Percentiles rank a stretch among this genome's conserved stretches.
phyloP scores from a whole-genome alignment of 1,140 invertebrate genomes.

The Drosophila tani region DNA sequence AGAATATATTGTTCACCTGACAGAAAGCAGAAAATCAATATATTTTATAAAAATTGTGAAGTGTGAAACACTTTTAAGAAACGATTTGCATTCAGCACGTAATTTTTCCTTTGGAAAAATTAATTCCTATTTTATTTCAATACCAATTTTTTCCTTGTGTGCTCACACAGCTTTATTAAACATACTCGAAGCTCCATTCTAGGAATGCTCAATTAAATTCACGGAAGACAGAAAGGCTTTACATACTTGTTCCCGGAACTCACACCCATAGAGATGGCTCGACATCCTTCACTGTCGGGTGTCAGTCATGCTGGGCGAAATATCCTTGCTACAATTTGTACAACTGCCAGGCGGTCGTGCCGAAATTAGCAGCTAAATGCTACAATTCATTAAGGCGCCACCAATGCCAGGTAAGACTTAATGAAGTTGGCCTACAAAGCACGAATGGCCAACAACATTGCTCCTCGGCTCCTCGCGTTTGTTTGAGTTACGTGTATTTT shows the following conservation, averaged over 20 bases:
- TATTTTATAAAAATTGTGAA: too few species aligned
- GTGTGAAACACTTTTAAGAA: too few species aligned
- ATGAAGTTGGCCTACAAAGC: conserved; percentile 79
- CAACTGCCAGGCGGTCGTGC: conserved; percentile 29
- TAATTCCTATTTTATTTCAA: neutral
- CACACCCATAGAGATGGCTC: conserved; percentile 12
- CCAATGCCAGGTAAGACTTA: conserved; percentile 47
- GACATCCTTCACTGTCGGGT: conserved; percentile 49
- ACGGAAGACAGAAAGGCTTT: neutral
- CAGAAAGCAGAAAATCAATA: too few species aligned
- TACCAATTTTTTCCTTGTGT: neutral
- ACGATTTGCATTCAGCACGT: too few species aligned
- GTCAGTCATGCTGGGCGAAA: conserved; percentile 51
- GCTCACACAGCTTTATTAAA: neutral
- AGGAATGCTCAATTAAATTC: conserved; percentile 2
- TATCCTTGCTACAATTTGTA: conserved; percentile 47
- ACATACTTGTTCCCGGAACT: conserved; percentile 43
- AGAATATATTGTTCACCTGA: too few species aligned
- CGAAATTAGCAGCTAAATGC: conserved; percentile 63
- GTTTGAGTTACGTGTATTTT: conserved; percentile 44
- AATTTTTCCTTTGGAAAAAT: neutral
- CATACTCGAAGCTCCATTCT: too few species aligned
- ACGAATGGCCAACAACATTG: conserved; percentile 29
- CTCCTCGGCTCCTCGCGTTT: conserved; percentile 6
- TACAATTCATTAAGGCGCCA: conserved; percentile 71